Evolutionary conservation across 2,888 invertebrate species (phyloP).

Genomic region (Allophyes oxyacanthae): DNA sequence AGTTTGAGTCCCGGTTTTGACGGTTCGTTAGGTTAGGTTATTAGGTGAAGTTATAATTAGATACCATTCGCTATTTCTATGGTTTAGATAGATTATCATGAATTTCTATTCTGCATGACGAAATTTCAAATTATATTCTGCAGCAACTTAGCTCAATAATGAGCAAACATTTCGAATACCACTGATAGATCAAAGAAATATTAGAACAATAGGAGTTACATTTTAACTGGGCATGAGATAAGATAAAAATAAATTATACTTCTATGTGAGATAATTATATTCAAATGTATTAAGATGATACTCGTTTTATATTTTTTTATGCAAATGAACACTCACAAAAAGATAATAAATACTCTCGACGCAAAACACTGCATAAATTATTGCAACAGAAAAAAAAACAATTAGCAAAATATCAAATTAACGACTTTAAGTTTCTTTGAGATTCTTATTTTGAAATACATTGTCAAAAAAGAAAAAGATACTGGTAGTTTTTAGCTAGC

Average conservation of each 20-base stretch:
- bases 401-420: conserved; percentile 16
- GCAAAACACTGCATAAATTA: conserved; percentile 5
- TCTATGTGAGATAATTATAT: conserved; percentile 13
- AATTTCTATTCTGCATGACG: no score
- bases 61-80: no score
- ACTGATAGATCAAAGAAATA: conserved; percentile 5
- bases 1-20: no score
- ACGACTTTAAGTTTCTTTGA: not conserved
- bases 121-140: no score
- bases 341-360: conserved; percentile 16
- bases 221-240: conserved; percentile 1
- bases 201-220: conserved; percentile 1
- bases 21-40: no score
- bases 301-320: conserved; percentile 16
- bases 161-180: no score
- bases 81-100: no score
- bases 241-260: conserved; percentile 11
- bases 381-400: conserved; percentile 13
- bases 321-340: conserved; percentile 23
- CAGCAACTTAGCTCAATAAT: no score
- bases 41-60: no score
- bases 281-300: conserved; percentile 2
- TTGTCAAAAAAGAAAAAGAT: not conserved
- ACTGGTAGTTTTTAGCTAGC: conserved; percentile 1
- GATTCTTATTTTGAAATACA: conserved; percentile 9